phyloP scores from a whole-genome alignment of 2,113 vertebrate species.

The Xenus cinereus region DNA sequence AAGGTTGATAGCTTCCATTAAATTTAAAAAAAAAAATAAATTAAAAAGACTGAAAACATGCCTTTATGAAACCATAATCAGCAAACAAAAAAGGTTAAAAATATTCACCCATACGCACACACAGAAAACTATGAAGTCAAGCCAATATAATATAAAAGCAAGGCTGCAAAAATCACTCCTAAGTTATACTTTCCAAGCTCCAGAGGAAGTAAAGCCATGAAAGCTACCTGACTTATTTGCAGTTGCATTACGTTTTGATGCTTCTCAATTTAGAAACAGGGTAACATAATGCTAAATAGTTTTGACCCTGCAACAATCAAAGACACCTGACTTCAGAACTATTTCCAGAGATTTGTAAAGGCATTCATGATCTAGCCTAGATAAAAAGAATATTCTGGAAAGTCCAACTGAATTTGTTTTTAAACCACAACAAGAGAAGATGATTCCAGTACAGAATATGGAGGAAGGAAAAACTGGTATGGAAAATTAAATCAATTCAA shows the following conservation, averaged over 20 bases:
- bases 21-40: background rate
- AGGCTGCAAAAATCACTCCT: background rate
- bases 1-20: background rate
- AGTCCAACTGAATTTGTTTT: background rate
- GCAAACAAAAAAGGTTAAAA: background rate
- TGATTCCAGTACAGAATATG: constrained; percentile 60
- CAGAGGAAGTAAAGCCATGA: background rate
- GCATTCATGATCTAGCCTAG: background rate
- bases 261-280: constrained; percentile 1
- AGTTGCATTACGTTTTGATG: background rate
- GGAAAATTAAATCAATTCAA: constrained; percentile 30
- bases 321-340: background rate
- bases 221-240: background rate
- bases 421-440: constrained; percentile 21
- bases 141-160: background rate
- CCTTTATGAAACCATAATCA: background rate
- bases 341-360: background rate
- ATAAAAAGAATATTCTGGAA: constrained; percentile 38
- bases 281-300: background rate
- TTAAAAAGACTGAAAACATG: background rate
- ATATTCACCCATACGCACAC: background rate
- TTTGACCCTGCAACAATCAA: constrained; percentile 1
- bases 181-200: background rate
- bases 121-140: background rate
- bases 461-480: constrained; percentile 45